These are phyloP conservation scores for Scopus umbretta DNA, from an alignment of 2,113 vertebrate genomes.

Conservation along the genomic window DNA sequence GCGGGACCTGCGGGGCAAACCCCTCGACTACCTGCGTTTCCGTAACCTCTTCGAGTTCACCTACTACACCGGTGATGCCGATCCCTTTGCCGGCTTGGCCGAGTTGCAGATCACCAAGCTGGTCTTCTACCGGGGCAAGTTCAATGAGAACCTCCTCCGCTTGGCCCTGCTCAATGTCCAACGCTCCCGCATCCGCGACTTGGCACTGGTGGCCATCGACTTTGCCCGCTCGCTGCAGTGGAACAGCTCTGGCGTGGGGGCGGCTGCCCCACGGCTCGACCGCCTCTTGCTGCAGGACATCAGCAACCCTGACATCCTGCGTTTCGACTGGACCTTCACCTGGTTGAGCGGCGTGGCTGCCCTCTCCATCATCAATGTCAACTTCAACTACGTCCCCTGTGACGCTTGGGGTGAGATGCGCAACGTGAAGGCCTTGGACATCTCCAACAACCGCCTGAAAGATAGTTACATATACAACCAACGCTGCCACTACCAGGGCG, in stretches of 20 bases:
- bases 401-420: conserved; percentile 77
- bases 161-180: conserved; percentile 74
- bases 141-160: conserved; percentile 79
- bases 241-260: conserved; percentile 34
- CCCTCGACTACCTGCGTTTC: conserved; percentile 70
- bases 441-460: conserved; percentile 73
- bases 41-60: conserved; percentile 83
- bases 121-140: conserved; percentile 81
- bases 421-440: conserved; percentile 59
- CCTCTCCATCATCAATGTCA: conserved; percentile 74
- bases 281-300: conserved; percentile 77
- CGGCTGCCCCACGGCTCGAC: conserved; percentile 65
- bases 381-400: conserved; percentile 82
- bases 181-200: conserved; percentile 31
- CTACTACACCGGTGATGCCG: conserved; percentile 68
- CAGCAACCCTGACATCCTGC: conserved; percentile 82
- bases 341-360: conserved; percentile 75
- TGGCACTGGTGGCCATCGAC: conserved; percentile 78
- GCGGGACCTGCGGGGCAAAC: conserved; percentile 72
- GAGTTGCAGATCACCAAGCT: conserved; percentile 52
- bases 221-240: conserved; percentile 77
- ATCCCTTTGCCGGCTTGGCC: conserved; percentile 73
- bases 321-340: conserved; percentile 85
- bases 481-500: conserved; percentile 60
- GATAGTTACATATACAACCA: conserved; percentile 71